Evolutionary conservation across 2,797 vertebrate genomes (phyloP).

Genomic region (Dryobates pubescens): DNA sequence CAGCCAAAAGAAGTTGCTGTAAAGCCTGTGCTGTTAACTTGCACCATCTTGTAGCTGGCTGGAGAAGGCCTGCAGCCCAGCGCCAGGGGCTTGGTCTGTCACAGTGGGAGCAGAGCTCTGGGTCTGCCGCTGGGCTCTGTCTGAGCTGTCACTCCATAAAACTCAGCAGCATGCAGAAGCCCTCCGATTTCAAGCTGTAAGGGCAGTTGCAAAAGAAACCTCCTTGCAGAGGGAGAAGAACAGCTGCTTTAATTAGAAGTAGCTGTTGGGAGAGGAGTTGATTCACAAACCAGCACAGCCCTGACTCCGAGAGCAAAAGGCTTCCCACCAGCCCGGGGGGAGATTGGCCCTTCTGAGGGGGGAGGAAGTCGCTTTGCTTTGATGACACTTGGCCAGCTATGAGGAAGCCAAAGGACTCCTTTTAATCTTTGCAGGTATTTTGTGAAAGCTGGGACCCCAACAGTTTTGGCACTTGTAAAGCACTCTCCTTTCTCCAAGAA

Average conservation of each 20-base stretch:
- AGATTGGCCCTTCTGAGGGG: not conserved
- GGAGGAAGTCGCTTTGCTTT: not conserved
- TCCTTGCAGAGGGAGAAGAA: not conserved
- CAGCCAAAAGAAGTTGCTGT: not conserved
- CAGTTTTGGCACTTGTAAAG: slow-evolving; percentile 85
- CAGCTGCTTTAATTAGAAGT: slow-evolving; percentile 10
- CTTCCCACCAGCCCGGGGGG: not conserved
- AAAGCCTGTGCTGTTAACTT: not conserved
- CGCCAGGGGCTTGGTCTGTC: not conserved
- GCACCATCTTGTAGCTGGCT: not conserved
- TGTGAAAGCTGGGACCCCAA: slow-evolving; percentile 88
- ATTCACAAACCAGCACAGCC: not conserved
- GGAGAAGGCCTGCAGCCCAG: not conserved
- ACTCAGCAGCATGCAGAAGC: not conserved
- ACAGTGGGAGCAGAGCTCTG: not conserved
- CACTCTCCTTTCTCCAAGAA: slow-evolving; percentile 82
- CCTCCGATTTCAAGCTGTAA: not conserved
- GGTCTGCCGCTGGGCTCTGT: not conserved
- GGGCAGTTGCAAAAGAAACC: not conserved
- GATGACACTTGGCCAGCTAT: not conserved
- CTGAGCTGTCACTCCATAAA: not conserved
- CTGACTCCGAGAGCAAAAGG: not conserved
- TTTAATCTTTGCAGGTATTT: slow-evolving; percentile 81
- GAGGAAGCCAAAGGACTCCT: not conserved
- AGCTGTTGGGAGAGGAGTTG: not conserved